phyloP scores from a whole-genome alignment of 2,888 invertebrate species.

The Xestia ashworthii region DNA sequence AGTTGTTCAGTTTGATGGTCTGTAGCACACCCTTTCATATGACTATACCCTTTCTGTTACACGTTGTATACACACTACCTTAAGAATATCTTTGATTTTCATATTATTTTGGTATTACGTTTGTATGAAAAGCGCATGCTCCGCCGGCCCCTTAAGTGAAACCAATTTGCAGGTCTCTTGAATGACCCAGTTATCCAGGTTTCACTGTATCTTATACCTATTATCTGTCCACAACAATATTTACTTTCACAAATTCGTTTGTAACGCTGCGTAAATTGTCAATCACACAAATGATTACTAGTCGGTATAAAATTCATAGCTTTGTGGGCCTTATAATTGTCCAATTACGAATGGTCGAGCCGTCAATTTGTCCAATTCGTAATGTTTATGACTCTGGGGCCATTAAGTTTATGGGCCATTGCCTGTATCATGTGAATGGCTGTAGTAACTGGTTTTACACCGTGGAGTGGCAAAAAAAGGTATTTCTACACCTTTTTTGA shows the following conservation, averaged over 20 bases:
- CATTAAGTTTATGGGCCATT: conserved; percentile 62
- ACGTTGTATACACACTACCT: too few species aligned
- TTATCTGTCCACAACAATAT: neutral
- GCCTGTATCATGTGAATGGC: conserved; percentile 67
- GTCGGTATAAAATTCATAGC: conserved; percentile 55
- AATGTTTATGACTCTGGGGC: conserved; percentile 57
- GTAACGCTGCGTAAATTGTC: conserved; percentile 40
- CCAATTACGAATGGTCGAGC: conserved; percentile 56
- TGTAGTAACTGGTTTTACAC: conserved; percentile 42
- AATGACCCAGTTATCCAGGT: too few species aligned
- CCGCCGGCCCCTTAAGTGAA: too few species aligned
- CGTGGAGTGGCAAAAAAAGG: neutral
- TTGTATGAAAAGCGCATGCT: too few species aligned
- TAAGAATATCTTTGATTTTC: too few species aligned
- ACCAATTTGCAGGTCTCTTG: too few species aligned
- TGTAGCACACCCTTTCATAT: too few species aligned
- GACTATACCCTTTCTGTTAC: too few species aligned
- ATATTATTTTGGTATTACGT: too few species aligned
- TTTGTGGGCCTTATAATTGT: conserved; percentile 57
- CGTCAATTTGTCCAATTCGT: conserved; percentile 64
- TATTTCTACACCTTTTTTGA: neutral
- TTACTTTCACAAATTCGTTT: conserved; percentile 17
- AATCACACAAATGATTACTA: conserved; percentile 49
- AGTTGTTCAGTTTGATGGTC: too few species aligned
- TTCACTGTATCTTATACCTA: too few species aligned